These are phyloP conservation scores for Cranoglanis bouderius DNA, from an alignment of 2,113 vertebrate species.

Conservation along the genomic window DNA sequence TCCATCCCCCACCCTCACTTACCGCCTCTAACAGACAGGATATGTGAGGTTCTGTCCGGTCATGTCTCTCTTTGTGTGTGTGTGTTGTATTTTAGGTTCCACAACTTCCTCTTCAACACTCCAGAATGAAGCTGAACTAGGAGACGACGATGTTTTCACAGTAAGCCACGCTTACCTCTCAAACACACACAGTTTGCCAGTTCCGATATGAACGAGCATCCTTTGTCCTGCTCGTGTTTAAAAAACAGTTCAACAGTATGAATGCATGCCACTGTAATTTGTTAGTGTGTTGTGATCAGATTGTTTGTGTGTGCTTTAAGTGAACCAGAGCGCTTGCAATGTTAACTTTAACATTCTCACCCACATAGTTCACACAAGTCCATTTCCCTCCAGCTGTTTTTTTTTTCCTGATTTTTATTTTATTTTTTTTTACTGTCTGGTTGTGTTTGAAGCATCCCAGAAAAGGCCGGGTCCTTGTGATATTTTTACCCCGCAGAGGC, in stretches of 20 bases:
- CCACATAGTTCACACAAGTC: conserved; percentile 38
- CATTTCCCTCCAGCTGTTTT: conserved; percentile 27
- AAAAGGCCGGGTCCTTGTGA: conserved; percentile 42
- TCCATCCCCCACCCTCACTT: conserved; percentile 24
- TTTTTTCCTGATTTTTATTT: conserved; percentile 13
- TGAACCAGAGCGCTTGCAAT: background rate
- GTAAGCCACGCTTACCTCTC: conserved; percentile 69
- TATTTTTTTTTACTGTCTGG: background rate
- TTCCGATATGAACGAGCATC: background rate
- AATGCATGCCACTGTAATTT: background rate
- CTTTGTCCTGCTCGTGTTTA: background rate
- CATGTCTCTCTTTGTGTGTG: conserved; percentile 40
- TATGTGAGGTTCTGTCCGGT: conserved; percentile 35
- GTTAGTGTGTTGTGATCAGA: background rate
- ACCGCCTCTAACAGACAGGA: conserved; percentile 34
- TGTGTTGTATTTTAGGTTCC: conserved; percentile 79
- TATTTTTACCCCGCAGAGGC: conserved; percentile 49
- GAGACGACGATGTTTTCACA: conserved; percentile 97
- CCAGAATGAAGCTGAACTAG: conserved; percentile 95
- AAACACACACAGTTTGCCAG: background rate
- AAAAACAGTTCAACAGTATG: background rate
- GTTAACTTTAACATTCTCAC: background rate
- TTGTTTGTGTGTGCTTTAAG: conserved; percentile 7
- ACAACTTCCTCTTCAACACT: conserved; percentile 97
- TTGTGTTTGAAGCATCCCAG: conserved; percentile 38